phyloP scores from a whole-genome alignment of 2,888 invertebrate species.

The Andrena minutula region DNA sequence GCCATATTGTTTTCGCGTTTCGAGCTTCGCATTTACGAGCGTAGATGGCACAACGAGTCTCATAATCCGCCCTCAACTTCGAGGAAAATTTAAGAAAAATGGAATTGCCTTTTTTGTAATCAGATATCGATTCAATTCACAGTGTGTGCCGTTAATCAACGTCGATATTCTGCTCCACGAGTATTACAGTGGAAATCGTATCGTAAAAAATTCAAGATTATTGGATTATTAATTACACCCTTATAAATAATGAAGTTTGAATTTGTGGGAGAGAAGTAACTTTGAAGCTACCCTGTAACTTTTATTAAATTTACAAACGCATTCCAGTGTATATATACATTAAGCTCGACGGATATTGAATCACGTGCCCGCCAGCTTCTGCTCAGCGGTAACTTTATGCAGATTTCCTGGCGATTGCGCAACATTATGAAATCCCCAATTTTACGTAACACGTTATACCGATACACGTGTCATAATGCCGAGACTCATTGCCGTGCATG shows the following conservation, averaged over 20 bases:
- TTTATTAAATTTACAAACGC: not conserved
- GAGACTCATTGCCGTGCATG: constrained; percentile 37
- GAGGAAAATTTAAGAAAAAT: too few species aligned
- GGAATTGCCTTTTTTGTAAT: too few species aligned
- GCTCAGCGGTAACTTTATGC: constrained; percentile 34
- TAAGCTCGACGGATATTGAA: not conserved
- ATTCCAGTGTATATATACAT: not conserved
- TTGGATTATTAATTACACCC: too few species aligned
- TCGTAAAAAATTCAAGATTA: too few species aligned
- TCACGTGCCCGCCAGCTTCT: not conserved
- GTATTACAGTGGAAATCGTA: too few species aligned
- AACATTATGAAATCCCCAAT: constrained; percentile 63
- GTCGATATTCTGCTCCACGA: too few species aligned
- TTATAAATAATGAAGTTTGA: too few species aligned
- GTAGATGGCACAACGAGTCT: constrained; percentile 6
- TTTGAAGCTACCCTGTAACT: not conserved
- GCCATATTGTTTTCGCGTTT: constrained; percentile 23
- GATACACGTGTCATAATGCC: constrained; percentile 49
- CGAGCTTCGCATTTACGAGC: not conserved
- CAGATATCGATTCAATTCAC: too few species aligned
- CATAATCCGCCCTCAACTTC: too few species aligned
- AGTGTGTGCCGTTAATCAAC: too few species aligned
- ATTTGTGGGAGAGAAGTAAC: too few species aligned
- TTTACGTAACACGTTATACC: constrained; percentile 54
- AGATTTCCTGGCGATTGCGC: constrained; percentile 50